Base-by-base conservation (phyloP, 53 echinoderm and acorn worm species). In the Patiria pectinifera region DNA sequence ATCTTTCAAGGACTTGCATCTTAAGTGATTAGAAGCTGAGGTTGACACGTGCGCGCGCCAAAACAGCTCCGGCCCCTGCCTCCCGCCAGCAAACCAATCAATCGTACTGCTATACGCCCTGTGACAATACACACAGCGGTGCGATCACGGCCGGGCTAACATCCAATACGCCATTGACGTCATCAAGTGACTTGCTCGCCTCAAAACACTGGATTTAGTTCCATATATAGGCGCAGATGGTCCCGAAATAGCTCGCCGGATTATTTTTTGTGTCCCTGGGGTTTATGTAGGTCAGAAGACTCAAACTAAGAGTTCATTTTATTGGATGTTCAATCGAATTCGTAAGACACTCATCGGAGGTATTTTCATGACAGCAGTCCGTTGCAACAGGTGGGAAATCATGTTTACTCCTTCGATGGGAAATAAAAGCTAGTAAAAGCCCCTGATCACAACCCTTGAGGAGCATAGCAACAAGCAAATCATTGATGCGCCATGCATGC, bases 131-230 rank as follows among this genome's bases (percentile, higher is more conserved):
- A 66, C 85, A 85, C 85, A 85, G 11, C 35, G 21, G 69, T 46
- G 44, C 48, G 43, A 14, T n/a, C 86, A 66, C 83, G 45, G 63
- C 44, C 43, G 15, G 72, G 86, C 71, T 46, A 86, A 71, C 90
- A 90, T 80, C 24, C 90, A 80, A 89, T 48, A 80, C 81, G 7
- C 80, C 90, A 80, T 90, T 90, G 90, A 90, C 90, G 90, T 90
- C 90, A 90, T 46, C 66, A 81, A 66, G 59, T 24, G 90, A 69
- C 90, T 80, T 45, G 66, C 63, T 69, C 21, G 62, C 80, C 80
- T 90, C 80, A 80, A 90, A 90, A 90, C 81, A 81, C 69, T 80
- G 81, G 90, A 90, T 90, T 90, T 62, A 21, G 63, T 90, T 80
- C 90, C 90, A 81, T 48, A 80, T 90, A 90, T 90, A 90, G 90